Evolutionary conservation across 2,888 invertebrate species (phyloP), one percentile per base, ranked within the genome.

Genomic region (Heliconius ismenius): DNA sequence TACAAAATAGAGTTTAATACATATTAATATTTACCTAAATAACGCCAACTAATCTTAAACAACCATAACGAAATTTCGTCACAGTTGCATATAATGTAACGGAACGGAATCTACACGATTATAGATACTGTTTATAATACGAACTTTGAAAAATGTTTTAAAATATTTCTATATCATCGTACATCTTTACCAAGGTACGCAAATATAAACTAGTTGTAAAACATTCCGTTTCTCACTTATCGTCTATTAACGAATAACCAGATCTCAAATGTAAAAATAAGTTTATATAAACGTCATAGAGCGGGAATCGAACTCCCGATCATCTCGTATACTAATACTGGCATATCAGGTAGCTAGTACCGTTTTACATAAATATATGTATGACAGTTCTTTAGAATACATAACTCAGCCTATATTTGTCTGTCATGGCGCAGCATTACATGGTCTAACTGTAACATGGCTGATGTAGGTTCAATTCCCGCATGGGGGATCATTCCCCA

Each of bases 61-160:
- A 64, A 6, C 21, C 65, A n/a, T 65, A 36, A 15, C 36, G 13
- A 39, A 65, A 39, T 65, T 39, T 24, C 36, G 15, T 36, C 21
- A 65, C 7, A 39, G 36, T 65, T 65, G 65, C 65, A n/a, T 36
- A 13, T 65, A 65, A 65, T n/a, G n/a, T 65, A 3, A 65, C n/a
- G 39, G 65, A 65, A 65, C 36, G 65, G 65, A 24, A 65, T 65
- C n/a, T 65, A 39, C 9, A 65, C 36, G 36, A 39, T 65, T 39
- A 65, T 28, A 28, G 28, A 28, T 26, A 15, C 62, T 36, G n/a
- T 39, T 36, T 24, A 65, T n/a, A 6, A 36, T 36, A 21, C 36
- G 39, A 13, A n/a, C 36, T 0, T 1, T 65, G 36, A 13, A 65
- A 36, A 65, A 24, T 21, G 6, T 13, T 64, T 58, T 58, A 62